Conservation (phyloP, 2,113 vertebrate species). For the Oncorhynchus clarkii region DNA sequence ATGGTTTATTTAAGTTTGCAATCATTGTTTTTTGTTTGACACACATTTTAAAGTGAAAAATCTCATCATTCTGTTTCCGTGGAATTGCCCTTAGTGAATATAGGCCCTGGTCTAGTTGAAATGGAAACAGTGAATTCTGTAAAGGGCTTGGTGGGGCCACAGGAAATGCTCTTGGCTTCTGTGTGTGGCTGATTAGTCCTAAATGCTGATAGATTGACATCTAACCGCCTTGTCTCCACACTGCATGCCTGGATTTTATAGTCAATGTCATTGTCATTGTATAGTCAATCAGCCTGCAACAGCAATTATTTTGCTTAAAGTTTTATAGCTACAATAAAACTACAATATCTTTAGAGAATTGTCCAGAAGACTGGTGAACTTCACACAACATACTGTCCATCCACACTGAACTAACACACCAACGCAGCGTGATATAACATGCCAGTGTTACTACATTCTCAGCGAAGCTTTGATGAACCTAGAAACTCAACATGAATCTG, state of each 20-base stretch:
- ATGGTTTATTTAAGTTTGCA: too few relatives aligned
- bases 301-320: neutral
- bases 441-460: too few relatives aligned
- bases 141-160: neutral
- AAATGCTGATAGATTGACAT: neutral
- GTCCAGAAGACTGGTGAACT: neutral
- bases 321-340: neutral
- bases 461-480: too few relatives aligned
- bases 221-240: neutral
- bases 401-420: neutral
- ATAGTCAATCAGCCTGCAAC: neutral
- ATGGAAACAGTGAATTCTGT: neutral
- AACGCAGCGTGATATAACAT: neutral
- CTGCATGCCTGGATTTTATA: neutral
- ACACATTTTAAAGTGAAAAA: too few relatives aligned
- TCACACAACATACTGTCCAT: neutral
- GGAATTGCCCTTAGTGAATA: too few relatives aligned
- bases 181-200: neutral
- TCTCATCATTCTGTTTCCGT: too few relatives aligned
- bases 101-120: too few relatives aligned
- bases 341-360: neutral
- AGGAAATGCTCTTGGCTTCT: neutral
- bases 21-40: too few relatives aligned
- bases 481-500: too few relatives aligned
- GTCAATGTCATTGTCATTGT: neutral